Evolutionary conservation across 2,797 vertebrate genomes (phyloP).

Genomic region (Coracias cyanogaster): DNA sequence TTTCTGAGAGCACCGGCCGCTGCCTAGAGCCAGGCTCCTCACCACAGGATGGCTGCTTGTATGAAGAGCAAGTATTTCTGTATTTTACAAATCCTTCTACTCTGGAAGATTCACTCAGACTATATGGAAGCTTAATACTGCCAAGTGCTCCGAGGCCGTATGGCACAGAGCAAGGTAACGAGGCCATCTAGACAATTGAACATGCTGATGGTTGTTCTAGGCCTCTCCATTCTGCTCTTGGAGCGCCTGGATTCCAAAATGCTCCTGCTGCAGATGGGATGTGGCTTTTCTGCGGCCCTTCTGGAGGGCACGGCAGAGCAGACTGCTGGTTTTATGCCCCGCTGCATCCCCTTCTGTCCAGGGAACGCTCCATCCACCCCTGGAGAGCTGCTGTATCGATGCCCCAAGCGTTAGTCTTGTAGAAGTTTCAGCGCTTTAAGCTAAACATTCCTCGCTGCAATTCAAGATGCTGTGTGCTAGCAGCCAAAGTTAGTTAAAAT

Average conservation of each 20-base stretch:
- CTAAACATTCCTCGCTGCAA: background rate
- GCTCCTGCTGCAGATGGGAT: rapidly evolving
- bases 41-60: background rate
- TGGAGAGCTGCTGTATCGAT: background rate
- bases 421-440: background rate
- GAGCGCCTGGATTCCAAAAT: background rate
- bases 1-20: background rate
- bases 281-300: background rate
- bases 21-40: background rate
- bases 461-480: background rate
- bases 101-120: background rate
- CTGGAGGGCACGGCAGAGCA: background rate
- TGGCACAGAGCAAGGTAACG: background rate
- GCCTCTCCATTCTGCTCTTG: background rate
- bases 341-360: background rate
- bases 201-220: background rate
- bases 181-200: background rate
- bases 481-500: background rate
- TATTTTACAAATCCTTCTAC: background rate
- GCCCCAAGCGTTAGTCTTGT: background rate
- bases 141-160: background rate
- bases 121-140: background rate
- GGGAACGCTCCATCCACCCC: background rate
- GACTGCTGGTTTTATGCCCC: too few species aligned
- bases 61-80: background rate